phyloP scores from a whole-genome alignment of 1,140 invertebrate genomes.

The Neelides sp. region DNA sequence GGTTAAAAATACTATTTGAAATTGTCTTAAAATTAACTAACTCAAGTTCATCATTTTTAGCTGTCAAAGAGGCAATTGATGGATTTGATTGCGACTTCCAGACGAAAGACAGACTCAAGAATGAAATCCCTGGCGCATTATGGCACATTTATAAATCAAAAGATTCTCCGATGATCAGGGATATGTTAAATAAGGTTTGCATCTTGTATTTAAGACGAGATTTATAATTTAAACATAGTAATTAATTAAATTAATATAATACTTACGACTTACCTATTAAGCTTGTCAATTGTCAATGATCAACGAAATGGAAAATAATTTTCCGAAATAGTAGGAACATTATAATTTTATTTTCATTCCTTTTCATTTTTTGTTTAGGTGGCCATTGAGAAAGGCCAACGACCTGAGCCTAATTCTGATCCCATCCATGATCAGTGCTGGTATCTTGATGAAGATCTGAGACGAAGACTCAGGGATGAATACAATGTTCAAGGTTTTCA shows the following conservation, averaged over 20 bases:
- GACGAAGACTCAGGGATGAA: constrained; percentile 78
- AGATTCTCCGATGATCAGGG: constrained; percentile 90
- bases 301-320: too few species aligned
- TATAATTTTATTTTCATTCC: background rate
- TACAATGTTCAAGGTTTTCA: constrained; percentile 90
- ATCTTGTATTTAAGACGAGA: background rate
- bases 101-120: constrained; percentile 60
- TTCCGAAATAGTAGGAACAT: background rate
- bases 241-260: background rate
- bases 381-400: constrained; percentile 70
- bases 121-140: constrained; percentile 75
- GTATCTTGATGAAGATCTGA: constrained; percentile 76
- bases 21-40: too few species aligned
- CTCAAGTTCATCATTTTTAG: too few species aligned
- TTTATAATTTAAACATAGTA: background rate
- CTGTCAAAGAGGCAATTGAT: constrained; percentile 52
- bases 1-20: too few species aligned
- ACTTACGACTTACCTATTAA: too few species aligned
- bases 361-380: constrained; percentile 44
- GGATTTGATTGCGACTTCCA: constrained; percentile 83
- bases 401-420: constrained; percentile 79
- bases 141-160: constrained; percentile 95
- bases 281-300: too few species aligned
- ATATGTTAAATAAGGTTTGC: constrained; percentile 70
- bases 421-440: constrained; percentile 95